Evolutionary conservation across 2,888 invertebrate species (phyloP).

Genomic region (Euplagia quadripunctaria): DNA sequence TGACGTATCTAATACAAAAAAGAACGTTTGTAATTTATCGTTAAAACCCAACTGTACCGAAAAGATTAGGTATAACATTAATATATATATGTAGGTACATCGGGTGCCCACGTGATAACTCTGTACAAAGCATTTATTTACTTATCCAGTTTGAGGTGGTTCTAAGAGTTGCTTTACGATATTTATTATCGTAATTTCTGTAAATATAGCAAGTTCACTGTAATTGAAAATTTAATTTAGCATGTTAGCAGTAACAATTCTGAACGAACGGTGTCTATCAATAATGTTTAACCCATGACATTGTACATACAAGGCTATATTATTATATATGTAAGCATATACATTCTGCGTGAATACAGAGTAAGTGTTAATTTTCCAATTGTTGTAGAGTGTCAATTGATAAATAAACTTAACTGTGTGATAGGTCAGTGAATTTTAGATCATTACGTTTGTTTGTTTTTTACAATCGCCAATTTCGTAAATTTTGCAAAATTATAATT

Average conservation of each 20-base stretch:
- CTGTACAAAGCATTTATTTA: slow-evolving; percentile 33
- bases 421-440: too few relatives aligned
- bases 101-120: slow-evolving; percentile 28
- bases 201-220: slow-evolving; percentile 11
- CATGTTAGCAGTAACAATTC: background rate
- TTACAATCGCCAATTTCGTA: too few relatives aligned
- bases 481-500: too few relatives aligned
- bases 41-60: background rate
- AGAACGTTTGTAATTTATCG: background rate
- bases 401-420: too few relatives aligned
- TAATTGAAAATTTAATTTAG: slow-evolving; percentile 11
- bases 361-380: too few relatives aligned
- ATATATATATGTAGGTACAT: slow-evolving; percentile 14
- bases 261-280: background rate
- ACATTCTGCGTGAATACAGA: too few relatives aligned
- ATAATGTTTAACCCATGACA: slow-evolving; percentile 28
- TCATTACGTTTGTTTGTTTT: too few relatives aligned
- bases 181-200: slow-evolving; percentile 20
- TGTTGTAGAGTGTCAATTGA: too few relatives aligned
- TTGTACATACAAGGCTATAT: slow-evolving; percentile 18
- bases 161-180: slow-evolving; percentile 21
- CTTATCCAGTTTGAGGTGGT: slow-evolving; percentile 38
- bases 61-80: slow-evolving; percentile 14
- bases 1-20: too few relatives aligned
- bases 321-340: background rate